These are phyloP conservation scores for Drosophila greeni DNA, from an alignment of 2,888 invertebrate genomes.

Conservation along the genomic window DNA sequence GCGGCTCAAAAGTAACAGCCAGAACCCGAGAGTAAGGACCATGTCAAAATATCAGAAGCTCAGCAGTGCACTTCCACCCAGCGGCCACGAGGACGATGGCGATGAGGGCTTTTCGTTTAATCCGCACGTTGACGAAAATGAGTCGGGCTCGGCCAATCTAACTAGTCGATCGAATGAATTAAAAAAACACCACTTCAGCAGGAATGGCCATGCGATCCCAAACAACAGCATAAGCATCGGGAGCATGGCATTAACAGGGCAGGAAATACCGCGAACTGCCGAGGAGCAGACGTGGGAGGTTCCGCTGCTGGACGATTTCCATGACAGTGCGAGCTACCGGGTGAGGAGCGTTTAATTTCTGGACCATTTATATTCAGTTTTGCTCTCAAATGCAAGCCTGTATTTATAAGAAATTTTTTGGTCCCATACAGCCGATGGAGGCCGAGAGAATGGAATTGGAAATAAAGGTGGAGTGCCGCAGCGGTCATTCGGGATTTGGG, in stretches of 20 bases:
- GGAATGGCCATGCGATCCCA: constrained; percentile 24
- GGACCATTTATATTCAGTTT: constrained; percentile 40
- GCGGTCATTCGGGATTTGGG: constrained; percentile 73
- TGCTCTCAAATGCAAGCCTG: constrained; percentile 19
- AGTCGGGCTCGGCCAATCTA: constrained; percentile 10
- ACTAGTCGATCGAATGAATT: background rate
- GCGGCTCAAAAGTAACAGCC: constrained; percentile 10
- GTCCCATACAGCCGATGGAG: constrained; percentile 51
- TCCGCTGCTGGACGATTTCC: constrained; percentile 57
- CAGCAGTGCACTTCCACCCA: constrained; percentile 49
- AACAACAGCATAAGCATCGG: constrained; percentile 27
- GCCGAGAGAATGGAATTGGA: constrained; percentile 31
- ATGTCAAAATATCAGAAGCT: constrained; percentile 74
- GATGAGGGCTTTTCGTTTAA: constrained; percentile 53
- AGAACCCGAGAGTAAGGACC: constrained; percentile 17
- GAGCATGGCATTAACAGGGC: constrained; percentile 15
- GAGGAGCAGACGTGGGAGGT: constrained; percentile 72
- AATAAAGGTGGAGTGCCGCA: constrained; percentile 56
- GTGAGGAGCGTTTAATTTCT: constrained; percentile 43
- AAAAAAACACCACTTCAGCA: constrained; percentile 1
- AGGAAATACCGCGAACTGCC: constrained; percentile 33
- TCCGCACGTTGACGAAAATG: constrained; percentile 49
- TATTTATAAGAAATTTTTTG: constrained; percentile 59
- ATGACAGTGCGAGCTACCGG: constrained; percentile 41
- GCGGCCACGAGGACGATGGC: constrained; percentile 56